These are phyloP conservation scores for Chrysomela aeneicollis DNA, from an alignment of 2,888 invertebrate genomes.

Conservation along the genomic window DNA sequence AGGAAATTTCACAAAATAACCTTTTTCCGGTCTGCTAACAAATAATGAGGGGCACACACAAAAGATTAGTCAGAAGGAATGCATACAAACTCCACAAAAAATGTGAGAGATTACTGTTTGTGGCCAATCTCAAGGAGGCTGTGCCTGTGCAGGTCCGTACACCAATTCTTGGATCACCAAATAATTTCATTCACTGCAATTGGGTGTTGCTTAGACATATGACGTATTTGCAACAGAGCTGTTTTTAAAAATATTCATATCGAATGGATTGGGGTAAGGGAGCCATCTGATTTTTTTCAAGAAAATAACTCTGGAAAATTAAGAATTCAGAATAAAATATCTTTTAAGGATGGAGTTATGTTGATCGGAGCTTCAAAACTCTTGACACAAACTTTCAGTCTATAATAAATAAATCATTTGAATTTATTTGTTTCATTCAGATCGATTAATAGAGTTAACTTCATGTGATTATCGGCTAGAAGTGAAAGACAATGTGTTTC, in stretches of 20 bases:
- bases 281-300: too few species aligned
- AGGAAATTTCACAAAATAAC: conserved; percentile 16
- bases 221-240: too few species aligned
- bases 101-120: conserved; percentile 48
- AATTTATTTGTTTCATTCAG: not conserved
- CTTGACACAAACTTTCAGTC: conserved; percentile 6
- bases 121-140: conserved; percentile 34
- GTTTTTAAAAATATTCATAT: too few species aligned
- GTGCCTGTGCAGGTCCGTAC: conserved; percentile 30
- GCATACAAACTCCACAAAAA: conserved; percentile 45
- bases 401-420: conserved; percentile 1
- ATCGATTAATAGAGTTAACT: conserved; percentile 4
- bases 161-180: not conserved
- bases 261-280: too few species aligned
- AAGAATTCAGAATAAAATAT: too few species aligned
- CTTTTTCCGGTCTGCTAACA: conserved; percentile 37
- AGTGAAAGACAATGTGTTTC: conserved; percentile 4
- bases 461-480: conserved; percentile 6
- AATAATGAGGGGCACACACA: conserved; percentile 38
- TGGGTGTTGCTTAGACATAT: too few species aligned
- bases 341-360: too few species aligned
- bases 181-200: too few species aligned
- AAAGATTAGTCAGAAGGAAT: conserved; percentile 25
- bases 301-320: too few species aligned
- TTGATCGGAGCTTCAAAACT: conserved; percentile 4